Evolutionary conservation across 2,113 vertebrate genomes (phyloP).

Genomic region (Verasper variegatus): DNA sequence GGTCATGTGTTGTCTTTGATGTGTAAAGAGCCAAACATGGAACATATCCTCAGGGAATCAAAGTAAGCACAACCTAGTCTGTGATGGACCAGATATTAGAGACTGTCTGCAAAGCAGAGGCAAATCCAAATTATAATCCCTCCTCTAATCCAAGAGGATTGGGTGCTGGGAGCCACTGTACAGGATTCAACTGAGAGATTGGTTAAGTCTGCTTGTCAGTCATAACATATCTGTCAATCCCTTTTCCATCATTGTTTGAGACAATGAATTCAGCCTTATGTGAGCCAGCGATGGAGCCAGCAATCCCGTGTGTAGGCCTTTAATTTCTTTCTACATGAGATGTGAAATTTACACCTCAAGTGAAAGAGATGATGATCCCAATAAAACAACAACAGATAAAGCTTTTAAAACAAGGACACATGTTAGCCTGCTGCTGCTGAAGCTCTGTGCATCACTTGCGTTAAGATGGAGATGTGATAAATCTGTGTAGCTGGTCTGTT

Average conservation of each 20-base stretch:
- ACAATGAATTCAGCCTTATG: constrained; percentile 38
- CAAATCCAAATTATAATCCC: constrained; percentile 80
- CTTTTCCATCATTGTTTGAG: constrained; percentile 63
- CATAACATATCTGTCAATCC: constrained; percentile 77
- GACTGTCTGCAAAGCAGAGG: constrained; percentile 60
- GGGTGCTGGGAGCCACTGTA: constrained; percentile 68
- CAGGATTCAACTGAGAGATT: constrained; percentile 69
- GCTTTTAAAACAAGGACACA: neutral
- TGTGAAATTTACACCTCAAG: neutral
- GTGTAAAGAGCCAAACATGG: neutral
- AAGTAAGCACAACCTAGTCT: constrained; percentile 33
- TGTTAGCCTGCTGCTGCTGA: neutral
- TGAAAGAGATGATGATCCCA: neutral
- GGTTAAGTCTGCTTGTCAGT: constrained; percentile 80
- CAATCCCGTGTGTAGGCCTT: neutral
- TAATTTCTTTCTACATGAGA: neutral
- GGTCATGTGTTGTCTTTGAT: neutral
- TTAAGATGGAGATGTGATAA: constrained; percentile 26
- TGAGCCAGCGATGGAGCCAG: neutral
- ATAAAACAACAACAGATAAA: neutral
- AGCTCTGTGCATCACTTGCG: neutral
- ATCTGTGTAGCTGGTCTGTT: neutral
- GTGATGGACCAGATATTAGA: constrained; percentile 54
- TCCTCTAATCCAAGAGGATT: constrained; percentile 82
- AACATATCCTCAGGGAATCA: constrained; percentile 16